Conservation (phyloP, 2,797 vertebrate genomes). For the Rhadinocentrus ornatus region DNA sequence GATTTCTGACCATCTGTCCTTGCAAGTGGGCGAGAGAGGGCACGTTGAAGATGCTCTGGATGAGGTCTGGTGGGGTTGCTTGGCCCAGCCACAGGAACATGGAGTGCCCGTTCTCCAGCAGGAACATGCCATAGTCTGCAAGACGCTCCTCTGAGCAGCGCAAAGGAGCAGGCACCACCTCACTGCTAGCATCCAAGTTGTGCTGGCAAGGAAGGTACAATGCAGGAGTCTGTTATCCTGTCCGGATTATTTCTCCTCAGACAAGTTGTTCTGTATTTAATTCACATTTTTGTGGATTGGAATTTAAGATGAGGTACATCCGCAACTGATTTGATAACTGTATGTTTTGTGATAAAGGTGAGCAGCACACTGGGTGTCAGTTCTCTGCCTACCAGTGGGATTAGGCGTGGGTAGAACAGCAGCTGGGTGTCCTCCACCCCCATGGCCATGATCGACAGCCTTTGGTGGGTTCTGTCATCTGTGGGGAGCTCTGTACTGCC, state of each 20-base stretch:
- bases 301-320: background rate
- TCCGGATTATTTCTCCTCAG: no score
- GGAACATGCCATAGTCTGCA: constrained; percentile 88
- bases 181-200: constrained; percentile 82
- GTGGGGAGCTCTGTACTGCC: constrained; percentile 87
- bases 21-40: constrained; percentile 91
- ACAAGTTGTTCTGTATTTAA: no score
- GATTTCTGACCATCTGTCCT: constrained; percentile 83
- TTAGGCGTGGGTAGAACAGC: constrained; percentile 91
- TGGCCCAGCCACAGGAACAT: constrained; percentile 95
- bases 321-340: background rate
- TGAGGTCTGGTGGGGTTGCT: constrained; percentile 86
- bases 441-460: constrained; percentile 89
- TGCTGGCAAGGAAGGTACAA: constrained; percentile 78
- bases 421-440: constrained; percentile 92
- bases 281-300: background rate
- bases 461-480: constrained; percentile 88
- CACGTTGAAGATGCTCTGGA: constrained; percentile 91
- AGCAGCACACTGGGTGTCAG: background rate
- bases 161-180: constrained; percentile 80
- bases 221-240: background rate
- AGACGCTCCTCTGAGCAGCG: constrained; percentile 95
- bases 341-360: background rate
- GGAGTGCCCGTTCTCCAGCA: constrained; percentile 89
- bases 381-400: constrained; percentile 86